Base-by-base conservation (phyloP, 2,113 vertebrate genomes). In the Labeo catla region DNA sequence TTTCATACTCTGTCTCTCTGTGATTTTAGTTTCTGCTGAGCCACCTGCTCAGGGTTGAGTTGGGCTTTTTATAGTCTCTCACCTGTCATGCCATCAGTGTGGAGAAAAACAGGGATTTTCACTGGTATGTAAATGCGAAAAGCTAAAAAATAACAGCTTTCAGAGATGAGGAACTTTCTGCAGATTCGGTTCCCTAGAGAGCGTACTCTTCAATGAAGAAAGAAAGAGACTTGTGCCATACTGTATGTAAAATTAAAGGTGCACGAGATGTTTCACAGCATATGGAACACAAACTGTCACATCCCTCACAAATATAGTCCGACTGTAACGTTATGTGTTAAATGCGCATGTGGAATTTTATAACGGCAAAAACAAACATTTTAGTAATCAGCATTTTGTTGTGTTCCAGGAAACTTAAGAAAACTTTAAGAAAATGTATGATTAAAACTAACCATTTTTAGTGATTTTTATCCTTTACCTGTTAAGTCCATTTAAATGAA, bases 121-220 rank as follows among this genome's bases (percentile, higher is more conserved):
- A 72, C 89, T 89, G 85, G 93, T 92, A 91, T 89, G 87, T 88
- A 91, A 93, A 92, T 92, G 66, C 59, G 74, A 81, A 76, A 66
- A 83, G 57, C 73, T 15, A 73, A 72, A 80, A 85, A 84, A 43
- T 11, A 45, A 65, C 21, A 45, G 54, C 36, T 86, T 90, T 87
- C 85, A 50, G 84, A 78, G 54, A 89, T 12, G 50, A 52, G 8
- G 43, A 52, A 79, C 47, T 88, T 88, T 47, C 85, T 73, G 54
- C 10, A 81, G 72, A 72, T 61, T 79, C 21, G 39, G 13, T 57
- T 74, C 76, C 84, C 47, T 28, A 50, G 86, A 87, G 50, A 59
- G 66, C 11, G 63, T 11, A 45, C 74, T 83, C 39, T 85, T 83
- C 73, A 28, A 1, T 73, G 39, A 43, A 83, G 52, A 68, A 45